Percentiles rank a stretch among this genome's conserved stretches.
phyloP scores from a whole-genome alignment of 2,113 vertebrate species.

The Phylloscopus whistleri region DNA sequence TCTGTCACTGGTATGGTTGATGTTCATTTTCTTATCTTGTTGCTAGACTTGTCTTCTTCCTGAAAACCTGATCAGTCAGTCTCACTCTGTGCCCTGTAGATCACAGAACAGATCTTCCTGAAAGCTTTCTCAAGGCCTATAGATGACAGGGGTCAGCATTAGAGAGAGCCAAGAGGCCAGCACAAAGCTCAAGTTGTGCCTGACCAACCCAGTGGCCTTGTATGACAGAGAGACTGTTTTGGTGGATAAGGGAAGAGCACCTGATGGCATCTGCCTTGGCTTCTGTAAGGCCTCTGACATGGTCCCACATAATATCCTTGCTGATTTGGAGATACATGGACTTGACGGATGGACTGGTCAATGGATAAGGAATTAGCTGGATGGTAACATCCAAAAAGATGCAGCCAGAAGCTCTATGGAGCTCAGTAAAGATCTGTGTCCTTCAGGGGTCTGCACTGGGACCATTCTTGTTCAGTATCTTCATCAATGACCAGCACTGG shows the following conservation, averaged over 20 bases:
- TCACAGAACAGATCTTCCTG: fast-evolving
- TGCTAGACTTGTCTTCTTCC: not conserved
- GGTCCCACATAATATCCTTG: not conserved
- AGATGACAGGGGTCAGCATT: not conserved
- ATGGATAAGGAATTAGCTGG: not conserved
- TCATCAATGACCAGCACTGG: not conserved
- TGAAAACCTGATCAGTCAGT: not conserved
- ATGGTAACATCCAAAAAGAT: not conserved
- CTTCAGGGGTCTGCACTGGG: not conserved
- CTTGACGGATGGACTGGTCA: not conserved
- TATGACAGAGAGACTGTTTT: not conserved
- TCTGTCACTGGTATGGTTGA: not conserved
- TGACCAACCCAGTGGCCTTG: too few relatives aligned
- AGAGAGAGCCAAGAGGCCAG: not conserved
- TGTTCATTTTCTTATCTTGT: not conserved
- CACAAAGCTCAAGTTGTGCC: not conserved
- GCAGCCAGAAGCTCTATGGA: too few relatives aligned
- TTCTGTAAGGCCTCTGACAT: not conserved
- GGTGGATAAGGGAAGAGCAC: not conserved
- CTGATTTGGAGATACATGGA: not conserved
- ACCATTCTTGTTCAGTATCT: not conserved
- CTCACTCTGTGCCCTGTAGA: not conserved
- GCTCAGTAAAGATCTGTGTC: too few relatives aligned
- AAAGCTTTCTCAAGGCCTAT: fast-evolving
- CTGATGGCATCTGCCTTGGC: not conserved